phyloP scores from a whole-genome alignment of 2,113 vertebrate genomes.

The Tachysurus fulvidraco region DNA sequence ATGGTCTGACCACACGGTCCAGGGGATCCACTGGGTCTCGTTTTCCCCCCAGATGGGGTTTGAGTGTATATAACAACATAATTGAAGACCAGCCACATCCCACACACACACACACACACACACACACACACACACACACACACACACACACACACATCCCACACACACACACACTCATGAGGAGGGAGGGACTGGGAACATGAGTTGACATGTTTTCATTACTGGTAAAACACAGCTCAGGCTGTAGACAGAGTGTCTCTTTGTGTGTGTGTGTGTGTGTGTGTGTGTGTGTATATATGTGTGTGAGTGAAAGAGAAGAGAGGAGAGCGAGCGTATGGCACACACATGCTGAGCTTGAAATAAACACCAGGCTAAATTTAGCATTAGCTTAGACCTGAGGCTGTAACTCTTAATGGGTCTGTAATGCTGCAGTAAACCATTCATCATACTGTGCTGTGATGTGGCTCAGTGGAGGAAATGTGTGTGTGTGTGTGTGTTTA shows the following conservation, averaged over 20 bases:
- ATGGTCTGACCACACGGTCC: neutral
- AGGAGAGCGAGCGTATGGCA: constrained; percentile 24
- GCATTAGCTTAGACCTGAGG: constrained; percentile 52
- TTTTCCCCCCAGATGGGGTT: neutral
- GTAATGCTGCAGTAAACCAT: constrained; percentile 46
- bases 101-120: neutral
- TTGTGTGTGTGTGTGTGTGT: constrained; percentile 8
- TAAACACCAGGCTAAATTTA: constrained; percentile 62
- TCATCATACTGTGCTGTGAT: constrained; percentile 27
- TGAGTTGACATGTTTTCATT: constrained; percentile 49
- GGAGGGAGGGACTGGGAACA: neutral
- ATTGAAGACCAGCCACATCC: neutral
- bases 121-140: too few relatives aligned
- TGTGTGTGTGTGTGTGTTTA: constrained; percentile 13
- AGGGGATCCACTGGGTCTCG: neutral
- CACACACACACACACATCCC: neutral
- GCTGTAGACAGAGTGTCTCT: constrained; percentile 37
- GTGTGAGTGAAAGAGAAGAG: neutral
- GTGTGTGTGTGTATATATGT: too few relatives aligned
- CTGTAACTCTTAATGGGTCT: constrained; percentile 50
- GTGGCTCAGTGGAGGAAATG: constrained; percentile 19
- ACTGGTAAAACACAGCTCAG: constrained; percentile 37
- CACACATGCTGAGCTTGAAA: constrained; percentile 55
- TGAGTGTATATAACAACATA: neutral
- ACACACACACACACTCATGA: neutral